Base-by-base conservation (phyloP, 64 coral and sea anemone species). In the Acropora tenuis region DNA sequence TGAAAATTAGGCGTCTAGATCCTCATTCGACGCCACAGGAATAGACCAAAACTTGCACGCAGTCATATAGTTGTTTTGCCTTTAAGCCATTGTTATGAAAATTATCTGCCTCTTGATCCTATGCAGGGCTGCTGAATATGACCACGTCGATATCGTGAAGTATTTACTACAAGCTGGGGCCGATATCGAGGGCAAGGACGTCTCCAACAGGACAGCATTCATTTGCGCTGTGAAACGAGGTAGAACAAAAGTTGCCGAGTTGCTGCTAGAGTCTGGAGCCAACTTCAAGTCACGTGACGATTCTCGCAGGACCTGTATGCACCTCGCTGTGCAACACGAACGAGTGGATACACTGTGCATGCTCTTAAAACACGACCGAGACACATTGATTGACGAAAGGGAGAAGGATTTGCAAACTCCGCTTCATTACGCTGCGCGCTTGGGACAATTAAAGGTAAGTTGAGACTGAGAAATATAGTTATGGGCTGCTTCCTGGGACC, bases 271-370 rank as follows among this genome's bases (percentile, higher is more conserved):
- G 63, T 58, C 41, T 87, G 94, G 94, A 15, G 90, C 91, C 61
- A 66, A 96, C 18, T 69, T 89, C 5, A 67, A 76, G 50, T 69
- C 85, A 10, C 83, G 87, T 77, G 89, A 80, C 17, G 90, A 93
- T 0, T 92, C 94, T 20, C 82, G 90, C 12, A 84, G 85, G 69
- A 79, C 87, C 42, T 90, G 91, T 40, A 81, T 96, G 2, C 94
- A 96, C 63, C 78, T 96, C 47, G 94, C 94, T 0, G 91, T 96
- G 8, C 75, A 90, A 10, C 60, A 75, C 81, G 65, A 93, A 18
- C 87, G 89, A 47, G 43, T 80, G 53, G 81, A 87, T 43, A 86
- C 87, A 40, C 45, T 87, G 66, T 86, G 74, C 74, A 80, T 96
- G 81, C 80, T 96, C 18, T 53, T 89, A 15, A 49, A 86, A 19